Percentiles rank a stretch among this genome's conserved stretches.
These are phyloP conservation scores for Phoenicopterus ruber DNA, from an alignment of 2,113 vertebrate species.

Conservation along the genomic window DNA sequence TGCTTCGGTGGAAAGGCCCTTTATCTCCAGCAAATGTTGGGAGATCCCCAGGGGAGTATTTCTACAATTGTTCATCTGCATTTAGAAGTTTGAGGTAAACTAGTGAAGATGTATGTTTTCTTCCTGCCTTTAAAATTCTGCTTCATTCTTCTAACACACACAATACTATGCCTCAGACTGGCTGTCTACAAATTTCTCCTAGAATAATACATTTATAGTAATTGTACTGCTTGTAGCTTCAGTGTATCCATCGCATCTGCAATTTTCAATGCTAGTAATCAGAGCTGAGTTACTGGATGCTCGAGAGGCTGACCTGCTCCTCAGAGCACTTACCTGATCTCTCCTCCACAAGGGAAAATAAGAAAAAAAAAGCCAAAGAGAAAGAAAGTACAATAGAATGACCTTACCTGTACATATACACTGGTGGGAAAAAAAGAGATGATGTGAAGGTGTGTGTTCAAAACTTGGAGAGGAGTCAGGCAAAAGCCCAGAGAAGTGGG, in stretches of 20 bases:
- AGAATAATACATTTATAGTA: background rate
- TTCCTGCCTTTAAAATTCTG: background rate
- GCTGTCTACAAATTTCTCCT: background rate
- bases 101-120: background rate
- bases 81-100: background rate
- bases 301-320: background rate
- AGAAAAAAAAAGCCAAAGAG: background rate
- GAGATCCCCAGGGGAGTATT: background rate
- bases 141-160: background rate
- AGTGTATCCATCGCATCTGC: background rate
- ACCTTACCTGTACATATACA: background rate
- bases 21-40: background rate
- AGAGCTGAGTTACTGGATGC: background rate
- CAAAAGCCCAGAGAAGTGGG: no score
- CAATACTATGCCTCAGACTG: background rate
- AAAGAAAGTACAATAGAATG: background rate
- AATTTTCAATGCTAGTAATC: conserved; percentile 1
- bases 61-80: background rate
- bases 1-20: background rate
- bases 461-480: background rate
- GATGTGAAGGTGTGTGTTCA: background rate
- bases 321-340: background rate
- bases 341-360: background rate
- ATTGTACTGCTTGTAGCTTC: background rate
- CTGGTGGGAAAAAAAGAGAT: background rate